These are phyloP conservation scores for Amorpha juglandis DNA, from an alignment of 2,888 invertebrate genomes.

Conservation along the genomic window DNA sequence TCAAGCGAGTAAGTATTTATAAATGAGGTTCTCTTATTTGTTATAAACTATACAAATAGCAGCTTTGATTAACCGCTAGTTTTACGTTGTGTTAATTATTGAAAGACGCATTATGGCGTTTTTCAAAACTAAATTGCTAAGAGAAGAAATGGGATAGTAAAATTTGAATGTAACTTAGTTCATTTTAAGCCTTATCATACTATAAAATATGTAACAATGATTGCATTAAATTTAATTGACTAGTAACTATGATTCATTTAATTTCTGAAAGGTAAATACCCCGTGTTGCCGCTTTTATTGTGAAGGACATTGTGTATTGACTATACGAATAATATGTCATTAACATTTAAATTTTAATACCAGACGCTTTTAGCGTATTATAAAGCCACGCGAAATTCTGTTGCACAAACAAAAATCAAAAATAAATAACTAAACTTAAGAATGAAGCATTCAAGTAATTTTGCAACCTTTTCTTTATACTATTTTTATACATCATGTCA, in stretches of 20 bases:
- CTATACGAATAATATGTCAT: neutral
- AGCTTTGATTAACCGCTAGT: too few relatives aligned
- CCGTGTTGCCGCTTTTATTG: neutral
- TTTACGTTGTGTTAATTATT: too few relatives aligned
- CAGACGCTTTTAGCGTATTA: neutral
- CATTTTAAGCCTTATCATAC: neutral
- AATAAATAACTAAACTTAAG: too few relatives aligned
- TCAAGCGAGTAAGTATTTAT: slow-evolving; percentile 57
- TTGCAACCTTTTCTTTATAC: slow-evolving; percentile 5
- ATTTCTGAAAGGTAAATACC: slow-evolving; percentile 13
- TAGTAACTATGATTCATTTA: neutral
- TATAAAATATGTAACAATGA: neutral
- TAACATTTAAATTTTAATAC: slow-evolving; percentile 1
- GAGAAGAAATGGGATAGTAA: too few relatives aligned
- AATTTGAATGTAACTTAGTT: too few relatives aligned
- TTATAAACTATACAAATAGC: neutral
- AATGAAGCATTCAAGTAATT: neutral
- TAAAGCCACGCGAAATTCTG: neutral
- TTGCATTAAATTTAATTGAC: neutral
- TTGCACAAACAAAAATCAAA: neutral
- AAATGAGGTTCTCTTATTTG: neutral
- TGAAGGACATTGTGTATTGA: neutral
- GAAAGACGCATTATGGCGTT: too few relatives aligned
- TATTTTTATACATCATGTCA: slow-evolving; percentile 1
- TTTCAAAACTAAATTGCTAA: too few relatives aligned